phyloP scores from a whole-genome alignment of 1,140 invertebrate genomes.

The Alviniconcha marisindica region DNA sequence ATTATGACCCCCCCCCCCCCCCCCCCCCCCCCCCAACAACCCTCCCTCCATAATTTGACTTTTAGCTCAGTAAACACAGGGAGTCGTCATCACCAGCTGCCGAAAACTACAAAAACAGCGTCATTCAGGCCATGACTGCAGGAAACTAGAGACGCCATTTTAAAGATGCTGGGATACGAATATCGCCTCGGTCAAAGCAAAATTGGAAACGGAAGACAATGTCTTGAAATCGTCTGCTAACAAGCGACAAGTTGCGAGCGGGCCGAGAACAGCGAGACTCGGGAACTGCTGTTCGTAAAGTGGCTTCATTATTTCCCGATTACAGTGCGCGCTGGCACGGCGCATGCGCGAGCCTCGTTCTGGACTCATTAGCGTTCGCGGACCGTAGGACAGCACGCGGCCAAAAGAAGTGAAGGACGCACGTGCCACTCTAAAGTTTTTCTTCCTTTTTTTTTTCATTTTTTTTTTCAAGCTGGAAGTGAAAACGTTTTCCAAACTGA shows the following conservation, averaged over 20 bases:
- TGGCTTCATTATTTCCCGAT: slow-evolving; percentile 37
- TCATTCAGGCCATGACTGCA: no score
- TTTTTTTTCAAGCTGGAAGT: not conserved
- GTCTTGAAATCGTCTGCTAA: slow-evolving; percentile 2
- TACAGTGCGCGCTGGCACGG: slow-evolving; percentile 20
- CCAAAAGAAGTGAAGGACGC: slow-evolving; percentile 12
- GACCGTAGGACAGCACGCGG: slow-evolving; percentile 29
- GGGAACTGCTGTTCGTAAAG: not conserved
- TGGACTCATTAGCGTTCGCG: slow-evolving; percentile 32
- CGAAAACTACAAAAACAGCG: no score
- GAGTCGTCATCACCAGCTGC: no score
- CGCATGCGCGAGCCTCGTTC: slow-evolving; percentile 35
- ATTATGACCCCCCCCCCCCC: no score
- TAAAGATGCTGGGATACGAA: not conserved
- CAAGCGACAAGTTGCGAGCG: slow-evolving; percentile 16
- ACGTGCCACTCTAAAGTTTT: not conserved
- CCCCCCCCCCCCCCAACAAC: no score
- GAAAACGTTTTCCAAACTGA: not conserved
- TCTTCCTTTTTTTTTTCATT: no score
- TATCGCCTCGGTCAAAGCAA: not conserved
- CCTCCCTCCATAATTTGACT: no score
- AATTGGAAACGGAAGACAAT: slow-evolving; percentile 11
- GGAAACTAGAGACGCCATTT: no score
- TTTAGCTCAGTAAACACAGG: no score
- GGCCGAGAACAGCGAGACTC: not conserved